Conservation (phyloP, 1,140 invertebrate species). For the Mizuhopecten yessoensis region DNA sequence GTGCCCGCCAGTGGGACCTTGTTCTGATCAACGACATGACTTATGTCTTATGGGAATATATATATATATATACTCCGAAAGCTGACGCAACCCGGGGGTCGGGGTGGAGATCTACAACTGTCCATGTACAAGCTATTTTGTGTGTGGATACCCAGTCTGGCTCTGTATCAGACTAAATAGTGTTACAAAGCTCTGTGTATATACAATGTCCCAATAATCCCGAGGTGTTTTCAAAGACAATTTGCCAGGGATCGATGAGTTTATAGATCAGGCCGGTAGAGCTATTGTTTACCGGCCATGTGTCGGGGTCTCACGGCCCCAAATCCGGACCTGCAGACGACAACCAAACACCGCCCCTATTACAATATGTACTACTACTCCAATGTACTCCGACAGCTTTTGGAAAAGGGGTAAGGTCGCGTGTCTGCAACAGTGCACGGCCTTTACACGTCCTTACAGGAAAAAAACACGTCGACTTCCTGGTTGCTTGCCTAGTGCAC, state of each 20-base stretch:
- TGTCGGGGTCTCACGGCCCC: constrained; percentile 22
- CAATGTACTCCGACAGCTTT: neutral
- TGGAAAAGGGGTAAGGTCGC: constrained; percentile 13
- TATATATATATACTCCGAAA: no score
- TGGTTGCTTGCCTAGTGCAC: neutral
- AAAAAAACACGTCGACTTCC: neutral
- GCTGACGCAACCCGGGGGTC: neutral
- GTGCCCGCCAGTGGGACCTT: no score
- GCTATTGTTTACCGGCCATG: constrained; percentile 37
- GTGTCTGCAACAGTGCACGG: constrained; percentile 19
- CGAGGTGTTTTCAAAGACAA: neutral
- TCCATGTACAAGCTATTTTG: neutral
- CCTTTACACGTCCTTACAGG: constrained; percentile 20
- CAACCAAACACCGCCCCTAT: neutral
- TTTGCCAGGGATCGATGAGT: constrained; percentile 37
- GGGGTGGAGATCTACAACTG: neutral
- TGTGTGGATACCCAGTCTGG: neutral
- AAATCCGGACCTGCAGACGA: neutral
- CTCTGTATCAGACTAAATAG: neutral
- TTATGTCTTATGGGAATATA: no score
- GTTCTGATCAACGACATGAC: no score
- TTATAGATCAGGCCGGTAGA: neutral
- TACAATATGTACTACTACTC: neutral
- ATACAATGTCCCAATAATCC: neutral
- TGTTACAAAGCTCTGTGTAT: neutral